Conservation (phyloP, 92 coral and sea anemone genomes). For the Pocillopora meandrina region DNA sequence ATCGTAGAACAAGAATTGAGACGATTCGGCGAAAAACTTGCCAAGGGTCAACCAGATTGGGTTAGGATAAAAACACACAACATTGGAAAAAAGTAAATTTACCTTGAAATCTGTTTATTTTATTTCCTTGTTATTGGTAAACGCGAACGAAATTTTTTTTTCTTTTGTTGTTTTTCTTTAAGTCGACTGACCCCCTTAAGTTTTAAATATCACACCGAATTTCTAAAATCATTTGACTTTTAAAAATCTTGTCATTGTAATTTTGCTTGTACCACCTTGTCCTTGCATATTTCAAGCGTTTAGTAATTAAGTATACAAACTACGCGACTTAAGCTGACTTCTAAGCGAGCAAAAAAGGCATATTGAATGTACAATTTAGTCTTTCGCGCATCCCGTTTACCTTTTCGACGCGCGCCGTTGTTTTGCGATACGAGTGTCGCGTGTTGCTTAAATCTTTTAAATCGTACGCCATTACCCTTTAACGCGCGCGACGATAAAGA, state of each 20-base stretch:
- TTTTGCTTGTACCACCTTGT: conserved; percentile 14
- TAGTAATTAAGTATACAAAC: background rate
- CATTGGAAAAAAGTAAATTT: conserved; percentile 1
- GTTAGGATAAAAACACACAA: background rate
- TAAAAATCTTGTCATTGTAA: background rate
- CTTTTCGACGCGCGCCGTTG: background rate
- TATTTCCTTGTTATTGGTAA: background rate
- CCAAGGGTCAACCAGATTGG: background rate
- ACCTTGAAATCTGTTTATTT: conserved; percentile 3
- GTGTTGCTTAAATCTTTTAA: conserved; percentile 9
- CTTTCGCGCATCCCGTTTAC: no score
- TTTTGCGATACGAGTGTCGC: conserved; percentile 13
- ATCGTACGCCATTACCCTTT: conserved; percentile 21
- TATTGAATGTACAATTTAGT: background rate
- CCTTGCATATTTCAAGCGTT: conserved; percentile 11
- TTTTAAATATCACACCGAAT: conserved; percentile 9
- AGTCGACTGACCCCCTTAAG: background rate
- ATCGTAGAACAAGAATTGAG: background rate
- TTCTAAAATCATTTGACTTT: background rate
- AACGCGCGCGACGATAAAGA: conserved; percentile 22
- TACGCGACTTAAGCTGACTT: background rate
- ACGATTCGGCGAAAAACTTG: background rate
- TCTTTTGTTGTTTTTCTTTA: background rate
- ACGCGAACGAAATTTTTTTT: background rate
- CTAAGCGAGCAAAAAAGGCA: background rate